These are phyloP conservation scores for Thymelicus acteon DNA, from an alignment of 2,888 invertebrate genomes.

Conservation along the genomic window DNA sequence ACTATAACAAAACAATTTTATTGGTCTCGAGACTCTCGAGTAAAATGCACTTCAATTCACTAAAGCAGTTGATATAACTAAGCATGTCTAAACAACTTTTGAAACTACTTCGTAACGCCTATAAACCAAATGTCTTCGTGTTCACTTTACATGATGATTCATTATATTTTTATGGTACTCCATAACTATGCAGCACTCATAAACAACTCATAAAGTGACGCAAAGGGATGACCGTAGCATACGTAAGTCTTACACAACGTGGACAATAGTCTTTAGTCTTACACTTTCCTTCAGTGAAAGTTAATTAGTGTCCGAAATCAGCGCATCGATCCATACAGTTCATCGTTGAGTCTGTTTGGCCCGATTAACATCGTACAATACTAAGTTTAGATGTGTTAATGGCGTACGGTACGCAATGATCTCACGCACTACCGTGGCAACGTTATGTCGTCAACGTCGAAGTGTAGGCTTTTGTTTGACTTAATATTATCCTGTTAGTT, in stretches of 20 bases:
- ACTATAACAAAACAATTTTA: too few species aligned
- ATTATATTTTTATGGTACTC: conserved; percentile 24
- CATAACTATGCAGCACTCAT: conserved; percentile 6
- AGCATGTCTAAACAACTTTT: neutral
- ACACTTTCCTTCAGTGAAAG: conserved; percentile 67
- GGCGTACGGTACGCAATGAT: conserved; percentile 15
- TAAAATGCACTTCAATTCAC: neutral
- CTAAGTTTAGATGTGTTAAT: conserved; percentile 16
- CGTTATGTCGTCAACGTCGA: conserved; percentile 7
- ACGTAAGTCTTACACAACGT: conserved; percentile 41
- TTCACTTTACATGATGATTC: conserved; percentile 22
- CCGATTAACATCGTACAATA: conserved; percentile 51
- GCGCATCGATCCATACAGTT: conserved; percentile 45
- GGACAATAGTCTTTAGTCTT: conserved; percentile 47
- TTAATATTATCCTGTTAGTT: neutral
- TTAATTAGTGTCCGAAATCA: conserved; percentile 58
- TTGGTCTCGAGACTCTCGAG: too few species aligned
- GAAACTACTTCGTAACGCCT: conserved; percentile 17
- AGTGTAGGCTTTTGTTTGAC: neutral
- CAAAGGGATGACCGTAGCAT: conserved; percentile 27
- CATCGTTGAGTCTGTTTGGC: conserved; percentile 40
- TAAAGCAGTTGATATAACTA: neutral
- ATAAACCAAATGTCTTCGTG: conserved; percentile 29
- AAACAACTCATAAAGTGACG: conserved; percentile 10
- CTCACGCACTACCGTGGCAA: conserved; percentile 13